phyloP scores from a whole-genome alignment of 2,888 invertebrate species.

The Diaprepes abbreviatus region DNA sequence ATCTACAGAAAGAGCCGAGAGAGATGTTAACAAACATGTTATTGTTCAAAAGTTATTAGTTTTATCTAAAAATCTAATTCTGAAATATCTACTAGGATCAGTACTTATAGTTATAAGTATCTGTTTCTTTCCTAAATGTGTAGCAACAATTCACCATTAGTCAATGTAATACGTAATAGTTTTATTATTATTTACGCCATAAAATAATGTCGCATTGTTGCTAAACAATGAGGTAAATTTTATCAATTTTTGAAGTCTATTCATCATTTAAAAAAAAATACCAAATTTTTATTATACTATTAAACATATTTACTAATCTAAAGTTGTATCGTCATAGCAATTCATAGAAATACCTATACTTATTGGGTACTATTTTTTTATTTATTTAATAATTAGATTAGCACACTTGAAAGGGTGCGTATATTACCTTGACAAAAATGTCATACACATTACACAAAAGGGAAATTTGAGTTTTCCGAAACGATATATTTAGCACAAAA shows the following conservation, averaged over 20 bases:
- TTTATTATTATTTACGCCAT: too few relatives aligned
- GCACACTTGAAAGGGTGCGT: conserved; percentile 9
- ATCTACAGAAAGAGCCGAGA: too few relatives aligned
- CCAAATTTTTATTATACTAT: neutral
- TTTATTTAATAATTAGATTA: conserved; percentile 31
- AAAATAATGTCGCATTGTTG: too few relatives aligned
- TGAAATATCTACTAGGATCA: too few relatives aligned
- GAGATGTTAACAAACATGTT: too few relatives aligned
- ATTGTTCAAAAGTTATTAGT: too few relatives aligned
- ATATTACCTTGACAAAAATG: conserved; percentile 14
- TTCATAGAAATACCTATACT: neutral
- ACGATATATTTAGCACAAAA: conserved; percentile 10
- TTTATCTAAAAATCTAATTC: too few relatives aligned
- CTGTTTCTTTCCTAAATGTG: too few relatives aligned
- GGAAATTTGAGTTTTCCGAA: conserved; percentile 16
- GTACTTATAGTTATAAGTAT: too few relatives aligned
- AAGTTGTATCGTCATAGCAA: neutral
- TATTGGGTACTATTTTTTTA: neutral
- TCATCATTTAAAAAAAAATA: neutral
- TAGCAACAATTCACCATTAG: too few relatives aligned
- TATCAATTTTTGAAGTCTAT: neutral
- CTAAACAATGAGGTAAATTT: too few relatives aligned
- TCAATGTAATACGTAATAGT: too few relatives aligned
- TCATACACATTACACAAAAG: conserved; percentile 23
- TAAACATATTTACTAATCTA: neutral